Base-by-base conservation (phyloP, 2,113 vertebrate genomes). In the Gymnogyps californianus region DNA sequence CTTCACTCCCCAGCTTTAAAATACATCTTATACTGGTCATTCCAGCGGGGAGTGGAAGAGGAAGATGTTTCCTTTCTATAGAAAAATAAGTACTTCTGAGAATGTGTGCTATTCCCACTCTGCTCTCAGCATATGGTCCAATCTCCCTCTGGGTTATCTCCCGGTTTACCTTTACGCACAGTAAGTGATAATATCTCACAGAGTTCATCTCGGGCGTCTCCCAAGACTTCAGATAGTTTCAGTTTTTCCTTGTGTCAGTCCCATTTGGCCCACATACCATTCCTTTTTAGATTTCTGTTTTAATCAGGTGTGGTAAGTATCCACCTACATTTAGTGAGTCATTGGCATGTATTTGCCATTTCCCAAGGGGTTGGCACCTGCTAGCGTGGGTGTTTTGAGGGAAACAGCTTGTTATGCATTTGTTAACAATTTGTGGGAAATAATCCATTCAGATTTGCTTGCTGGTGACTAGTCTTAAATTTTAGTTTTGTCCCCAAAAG, bases 291-390 rank as follows among this genome's bases (percentile, higher is more conserved):
- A 38, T 74, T 86, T 61, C 67, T 80, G 47, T 65, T 81, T 55
- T 83, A 59, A 78, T 90, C 90, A 93, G 94, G 86, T 95, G 89
- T 78, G 86, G 69, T 81, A 29, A 67, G 71, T 49, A 89, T 51
- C 92, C 94, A 69, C 95, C 88, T 78, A 59, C 90, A 6, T 75
- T 29, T 26, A 8, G 16, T 95, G 94, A 96, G 80, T 93, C 89
- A 93, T n/a, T 29, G 13, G 83, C 55, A 34, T 51, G 55, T 52
- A 15, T 69, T 13, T 95, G 92, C 94, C 57, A 21, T 81, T 90
- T 92, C 90, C 94, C 86, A 71, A 64, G 80, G 79, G 72, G 13
- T 0, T 87, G 89, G 91, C 72, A 91, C 94, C 92, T 93, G 90
- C 88, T 71, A 7, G 8, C 0, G 38, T 74, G 95, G 95, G 92